Percentiles rank a stretch among this genome's conserved stretches.
phyloP scores from a whole-genome alignment of 2,888 invertebrate genomes.

The Pharmacophagus antenor region DNA sequence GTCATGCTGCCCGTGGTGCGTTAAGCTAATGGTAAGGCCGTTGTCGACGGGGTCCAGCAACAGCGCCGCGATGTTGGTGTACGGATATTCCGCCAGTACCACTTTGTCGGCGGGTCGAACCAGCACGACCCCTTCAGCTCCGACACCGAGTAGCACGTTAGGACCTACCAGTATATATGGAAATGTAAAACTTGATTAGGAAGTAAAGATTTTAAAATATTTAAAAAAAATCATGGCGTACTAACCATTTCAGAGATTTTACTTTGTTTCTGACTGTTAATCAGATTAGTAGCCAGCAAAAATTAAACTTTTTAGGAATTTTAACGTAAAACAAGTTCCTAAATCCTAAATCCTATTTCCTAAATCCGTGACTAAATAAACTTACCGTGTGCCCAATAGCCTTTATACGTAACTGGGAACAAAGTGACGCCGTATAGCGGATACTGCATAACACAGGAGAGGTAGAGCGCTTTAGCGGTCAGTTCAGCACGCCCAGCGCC shows the following conservation, averaged over 20 bases:
- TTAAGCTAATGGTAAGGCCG: slow-evolving; percentile 93
- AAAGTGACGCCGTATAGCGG: slow-evolving; percentile 94
- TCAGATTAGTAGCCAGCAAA: too few species aligned
- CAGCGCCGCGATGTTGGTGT: slow-evolving; percentile 94
- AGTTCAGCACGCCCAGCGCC: slow-evolving; percentile 95
- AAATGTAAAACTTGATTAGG: too few species aligned
- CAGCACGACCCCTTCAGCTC: slow-evolving; percentile 93
- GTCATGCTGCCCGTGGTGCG: slow-evolving; percentile 82
- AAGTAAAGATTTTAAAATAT: too few species aligned
- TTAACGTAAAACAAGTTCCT: too few species aligned
- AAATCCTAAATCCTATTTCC: too few species aligned
- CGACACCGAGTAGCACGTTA: slow-evolving; percentile 89
- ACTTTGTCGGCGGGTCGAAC: slow-evolving; percentile 96
- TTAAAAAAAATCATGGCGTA: too few species aligned
- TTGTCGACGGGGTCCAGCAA: slow-evolving; percentile 95
- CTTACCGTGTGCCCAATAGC: slow-evolving; percentile 94
- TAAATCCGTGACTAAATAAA: slow-evolving; percentile 28
- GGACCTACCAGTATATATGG: slow-evolving; percentile 53
- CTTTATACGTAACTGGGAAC: slow-evolving; percentile 94
- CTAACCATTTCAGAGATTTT: too few species aligned
- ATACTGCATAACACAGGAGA: slow-evolving; percentile 98
- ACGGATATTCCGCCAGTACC: slow-evolving; percentile 94
- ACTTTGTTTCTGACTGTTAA: too few species aligned
- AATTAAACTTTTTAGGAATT: too few species aligned
- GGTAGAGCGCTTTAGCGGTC: slow-evolving; percentile 94